These are phyloP conservation scores for Acanthopleura granulata DNA, from an alignment of 2,888 invertebrate species.

Conservation along the genomic window DNA sequence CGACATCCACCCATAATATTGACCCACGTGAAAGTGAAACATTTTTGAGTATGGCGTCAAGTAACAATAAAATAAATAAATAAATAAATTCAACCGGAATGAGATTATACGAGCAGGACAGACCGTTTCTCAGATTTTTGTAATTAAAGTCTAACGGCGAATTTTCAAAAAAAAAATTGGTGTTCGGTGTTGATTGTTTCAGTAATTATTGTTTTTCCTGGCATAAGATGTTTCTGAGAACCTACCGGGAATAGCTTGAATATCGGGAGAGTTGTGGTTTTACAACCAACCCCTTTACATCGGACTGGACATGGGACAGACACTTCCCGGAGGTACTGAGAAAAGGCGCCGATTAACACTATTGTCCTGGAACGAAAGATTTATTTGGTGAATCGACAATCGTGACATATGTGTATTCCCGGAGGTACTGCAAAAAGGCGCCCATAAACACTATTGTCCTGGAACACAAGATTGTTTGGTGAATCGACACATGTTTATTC, in stretches of 20 bases:
- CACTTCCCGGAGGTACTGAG: constrained; percentile 79
- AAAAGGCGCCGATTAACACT: constrained; percentile 81
- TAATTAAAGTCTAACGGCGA: no score
- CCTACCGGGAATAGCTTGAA: constrained; percentile 49
- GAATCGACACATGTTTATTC: no score
- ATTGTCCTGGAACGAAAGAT: constrained; percentile 76
- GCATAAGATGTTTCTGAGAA: neutral
- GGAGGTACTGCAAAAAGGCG: constrained; percentile 84
- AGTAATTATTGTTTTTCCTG: no score
- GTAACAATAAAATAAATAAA: no score
- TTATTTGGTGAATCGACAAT: no score
- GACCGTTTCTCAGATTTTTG: no score
- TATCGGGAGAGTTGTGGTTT: constrained; percentile 31
- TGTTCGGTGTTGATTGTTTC: neutral
- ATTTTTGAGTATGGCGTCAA: no score
- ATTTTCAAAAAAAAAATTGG: neutral
- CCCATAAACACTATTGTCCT: constrained; percentile 83
- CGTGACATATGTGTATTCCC: constrained; percentile 64
- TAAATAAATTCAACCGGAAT: no score
- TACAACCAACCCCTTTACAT: constrained; percentile 35
- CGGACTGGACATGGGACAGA: constrained; percentile 38
- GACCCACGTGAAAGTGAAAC: no score
- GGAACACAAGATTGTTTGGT: constrained; percentile 45
- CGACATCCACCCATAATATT: no score
- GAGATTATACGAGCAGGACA: no score